These are phyloP conservation scores for Sebastes matsubarae DNA, from an alignment of 2,797 vertebrate genomes.

Conservation along the genomic window DNA sequence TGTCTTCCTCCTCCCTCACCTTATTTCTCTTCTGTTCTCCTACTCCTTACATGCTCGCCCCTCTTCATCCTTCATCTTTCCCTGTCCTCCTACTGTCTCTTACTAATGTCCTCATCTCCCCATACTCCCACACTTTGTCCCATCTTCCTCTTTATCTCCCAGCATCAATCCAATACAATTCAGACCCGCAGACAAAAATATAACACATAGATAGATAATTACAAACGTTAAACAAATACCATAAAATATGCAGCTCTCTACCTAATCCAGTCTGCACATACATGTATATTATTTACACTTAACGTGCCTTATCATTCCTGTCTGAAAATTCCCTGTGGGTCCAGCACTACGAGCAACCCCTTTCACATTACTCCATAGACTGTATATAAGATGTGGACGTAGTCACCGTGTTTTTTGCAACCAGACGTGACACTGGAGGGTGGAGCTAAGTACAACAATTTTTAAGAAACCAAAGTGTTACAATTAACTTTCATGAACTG, in stretches of 20 bases:
- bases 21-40: neutral
- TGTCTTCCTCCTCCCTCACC: neutral
- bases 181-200: neutral
- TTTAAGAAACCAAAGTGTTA: accelerated
- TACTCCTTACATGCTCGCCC: neutral
- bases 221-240: neutral
- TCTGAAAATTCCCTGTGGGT: neutral
- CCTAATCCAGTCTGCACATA: neutral
- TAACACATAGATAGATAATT: neutral
- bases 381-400: no score
- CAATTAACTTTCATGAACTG: no score
- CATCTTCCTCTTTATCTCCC: neutral
- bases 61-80: neutral
- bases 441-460: no score
- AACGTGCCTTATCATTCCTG: no score
- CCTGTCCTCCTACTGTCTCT: neutral
- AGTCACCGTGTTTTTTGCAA: no score
- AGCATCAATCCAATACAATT: neutral
- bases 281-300: neutral
- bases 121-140: neutral
- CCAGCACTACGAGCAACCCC: no score
- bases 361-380: no score
- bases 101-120: neutral
- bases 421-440: accelerated
- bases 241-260: neutral